These are phyloP conservation scores for Cryptocephalus moraei DNA, from an alignment of 2,888 invertebrate species.

Conservation along the genomic window DNA sequence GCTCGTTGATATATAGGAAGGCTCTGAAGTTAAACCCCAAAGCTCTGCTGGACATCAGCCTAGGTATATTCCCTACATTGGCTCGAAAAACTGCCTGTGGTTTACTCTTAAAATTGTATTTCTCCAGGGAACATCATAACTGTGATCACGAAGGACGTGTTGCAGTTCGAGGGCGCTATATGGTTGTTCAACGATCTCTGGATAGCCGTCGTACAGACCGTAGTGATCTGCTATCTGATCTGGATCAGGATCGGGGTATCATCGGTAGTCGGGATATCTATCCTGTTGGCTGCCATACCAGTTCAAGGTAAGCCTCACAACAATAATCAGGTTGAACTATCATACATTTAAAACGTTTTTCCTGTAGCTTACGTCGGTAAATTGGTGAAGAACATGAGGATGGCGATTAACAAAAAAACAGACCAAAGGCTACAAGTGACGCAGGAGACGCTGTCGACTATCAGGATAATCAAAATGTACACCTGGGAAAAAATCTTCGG, in stretches of 20 bases:
- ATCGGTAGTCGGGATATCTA: slow-evolving; percentile 43
- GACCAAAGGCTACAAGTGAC: slow-evolving; percentile 26
- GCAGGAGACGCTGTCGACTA: slow-evolving; percentile 26
- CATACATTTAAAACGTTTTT: too few species aligned
- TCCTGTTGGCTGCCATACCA: slow-evolving; percentile 31
- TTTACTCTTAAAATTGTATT: not conserved
- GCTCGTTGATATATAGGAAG: slow-evolving; percentile 62
- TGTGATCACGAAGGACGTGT: slow-evolving; percentile 84
- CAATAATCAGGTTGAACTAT: too few species aligned
- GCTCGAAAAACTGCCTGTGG: too few species aligned
- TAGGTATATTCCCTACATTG: slow-evolving; percentile 7
- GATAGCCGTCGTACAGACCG: slow-evolving; percentile 78
- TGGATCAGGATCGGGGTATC: slow-evolving; percentile 46
- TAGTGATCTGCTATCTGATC: slow-evolving; percentile 72
- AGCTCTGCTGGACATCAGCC: slow-evolving; percentile 17
- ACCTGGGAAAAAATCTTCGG: slow-evolving; percentile 27
- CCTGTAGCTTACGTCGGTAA: slow-evolving; percentile 17
- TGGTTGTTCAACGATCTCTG: slow-evolving; percentile 84
- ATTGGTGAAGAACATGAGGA: slow-evolving; percentile 15
- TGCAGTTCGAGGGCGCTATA: slow-evolving; percentile 76
- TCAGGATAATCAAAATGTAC: slow-evolving; percentile 29
- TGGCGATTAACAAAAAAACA: slow-evolving; percentile 26
- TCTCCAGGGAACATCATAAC: slow-evolving; percentile 60
- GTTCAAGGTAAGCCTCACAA: slow-evolving; percentile 16
- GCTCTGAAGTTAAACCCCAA: slow-evolving; percentile 17